These are phyloP conservation scores for Nasua narica DNA, from an alignment of 2,797 vertebrate genomes.

Conservation along the genomic window DNA sequence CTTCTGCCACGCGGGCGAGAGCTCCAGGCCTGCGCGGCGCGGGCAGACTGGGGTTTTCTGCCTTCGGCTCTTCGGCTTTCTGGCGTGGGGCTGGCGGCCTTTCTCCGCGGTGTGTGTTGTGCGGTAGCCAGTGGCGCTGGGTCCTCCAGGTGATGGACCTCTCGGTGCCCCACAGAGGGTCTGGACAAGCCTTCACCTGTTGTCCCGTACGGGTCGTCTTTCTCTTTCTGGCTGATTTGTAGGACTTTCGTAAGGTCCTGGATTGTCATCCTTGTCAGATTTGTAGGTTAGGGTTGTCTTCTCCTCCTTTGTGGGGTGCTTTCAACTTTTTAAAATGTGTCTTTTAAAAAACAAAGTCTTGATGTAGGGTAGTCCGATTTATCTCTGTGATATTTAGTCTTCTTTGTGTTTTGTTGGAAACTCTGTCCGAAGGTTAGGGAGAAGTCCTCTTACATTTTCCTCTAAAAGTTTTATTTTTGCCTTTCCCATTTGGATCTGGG, in stretches of 20 bases:
- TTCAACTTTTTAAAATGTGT: background rate
- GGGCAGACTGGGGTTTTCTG: background rate
- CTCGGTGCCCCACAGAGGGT: no score
- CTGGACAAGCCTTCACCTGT: accelerated
- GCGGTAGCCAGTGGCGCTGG: no score
- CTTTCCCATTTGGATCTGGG: background rate
- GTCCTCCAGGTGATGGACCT: background rate
- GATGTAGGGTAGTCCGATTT: background rate
- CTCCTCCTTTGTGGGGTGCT: background rate
- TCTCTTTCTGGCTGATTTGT: background rate
- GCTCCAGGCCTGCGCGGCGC: accelerated
- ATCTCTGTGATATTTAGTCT: no score
- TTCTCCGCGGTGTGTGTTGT: background rate
- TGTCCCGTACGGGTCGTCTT: background rate
- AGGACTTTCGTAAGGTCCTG: background rate
- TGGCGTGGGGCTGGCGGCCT: no score
- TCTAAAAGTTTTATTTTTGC: background rate
- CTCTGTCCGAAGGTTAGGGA: no score
- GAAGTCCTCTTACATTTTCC: background rate
- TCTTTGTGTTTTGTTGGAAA: background rate
- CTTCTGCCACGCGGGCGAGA: no score
- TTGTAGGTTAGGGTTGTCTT: background rate
- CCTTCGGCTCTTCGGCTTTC: background rate
- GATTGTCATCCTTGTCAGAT: background rate
- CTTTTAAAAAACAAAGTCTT: background rate